These are phyloP conservation scores for Encarsia formosa DNA, from an alignment of 2,888 invertebrate species.

Conservation along the genomic window DNA sequence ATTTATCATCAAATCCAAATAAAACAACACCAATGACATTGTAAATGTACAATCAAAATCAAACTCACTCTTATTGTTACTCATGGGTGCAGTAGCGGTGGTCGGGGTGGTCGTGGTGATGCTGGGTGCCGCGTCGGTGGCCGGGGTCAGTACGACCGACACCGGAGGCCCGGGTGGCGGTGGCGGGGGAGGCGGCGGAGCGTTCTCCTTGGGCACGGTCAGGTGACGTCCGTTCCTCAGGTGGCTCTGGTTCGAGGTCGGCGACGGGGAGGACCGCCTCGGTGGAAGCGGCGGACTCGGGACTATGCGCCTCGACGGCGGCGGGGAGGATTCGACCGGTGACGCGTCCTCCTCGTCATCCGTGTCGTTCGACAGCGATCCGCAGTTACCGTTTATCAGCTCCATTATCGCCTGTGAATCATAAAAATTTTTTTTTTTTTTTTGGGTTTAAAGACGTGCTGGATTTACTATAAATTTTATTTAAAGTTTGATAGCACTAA, in stretches of 20 bases:
- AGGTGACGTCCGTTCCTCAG: conserved; percentile 45
- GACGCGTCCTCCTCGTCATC: conserved; percentile 45
- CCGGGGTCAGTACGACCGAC: neutral
- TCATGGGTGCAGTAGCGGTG: too few relatives aligned
- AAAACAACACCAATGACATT: too few relatives aligned
- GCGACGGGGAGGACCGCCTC: conserved; percentile 55
- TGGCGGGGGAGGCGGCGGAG: conserved; percentile 46
- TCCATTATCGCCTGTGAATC: conserved; percentile 47
- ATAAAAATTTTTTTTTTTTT: too few relatives aligned
- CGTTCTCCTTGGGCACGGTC: conserved; percentile 52
- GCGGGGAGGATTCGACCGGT: conserved; percentile 47
- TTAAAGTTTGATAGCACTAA: too few relatives aligned
- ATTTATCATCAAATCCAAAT: too few relatives aligned
- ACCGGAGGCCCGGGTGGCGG: conserved; percentile 26
- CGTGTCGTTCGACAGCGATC: conserved; percentile 44
- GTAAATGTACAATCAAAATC: too few relatives aligned
- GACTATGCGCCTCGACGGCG: conserved; percentile 41
- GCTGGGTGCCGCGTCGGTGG: neutral
- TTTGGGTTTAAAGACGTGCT: too few relatives aligned
- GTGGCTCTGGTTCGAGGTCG: conserved; percentile 32
- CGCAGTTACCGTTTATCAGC: conserved; percentile 46
- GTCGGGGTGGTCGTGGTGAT: neutral
- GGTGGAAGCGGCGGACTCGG: conserved; percentile 62
- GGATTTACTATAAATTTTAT: too few relatives aligned
- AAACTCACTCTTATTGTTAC: too few relatives aligned